Evolutionary conservation across 2,113 vertebrate genomes (phyloP).

Genomic region (Suncus etruscus): DNA sequence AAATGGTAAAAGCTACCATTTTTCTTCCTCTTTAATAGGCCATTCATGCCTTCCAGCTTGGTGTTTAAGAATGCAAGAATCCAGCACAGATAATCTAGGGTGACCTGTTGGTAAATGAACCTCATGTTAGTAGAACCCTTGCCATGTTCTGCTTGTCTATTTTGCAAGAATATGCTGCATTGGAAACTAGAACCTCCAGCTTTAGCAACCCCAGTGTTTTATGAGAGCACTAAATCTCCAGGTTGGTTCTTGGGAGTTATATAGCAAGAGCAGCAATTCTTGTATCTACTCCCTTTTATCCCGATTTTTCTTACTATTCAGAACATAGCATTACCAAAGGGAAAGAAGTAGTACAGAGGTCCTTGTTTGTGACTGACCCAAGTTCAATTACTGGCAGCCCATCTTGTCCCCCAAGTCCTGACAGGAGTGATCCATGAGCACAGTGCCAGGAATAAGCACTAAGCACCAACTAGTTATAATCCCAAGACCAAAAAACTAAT

Average conservation of each 20-base stretch:
- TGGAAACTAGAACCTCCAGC: neutral
- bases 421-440: too few species aligned
- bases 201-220: neutral
- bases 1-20: neutral
- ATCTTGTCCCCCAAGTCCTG: too few species aligned
- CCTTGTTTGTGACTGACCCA: too few species aligned
- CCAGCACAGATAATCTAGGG: neutral
- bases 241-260: neutral
- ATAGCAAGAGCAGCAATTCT: neutral
- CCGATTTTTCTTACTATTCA: neutral
- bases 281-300: neutral
- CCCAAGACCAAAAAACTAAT: too few species aligned
- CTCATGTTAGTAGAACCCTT: neutral
- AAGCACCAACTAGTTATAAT: too few species aligned
- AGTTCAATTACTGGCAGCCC: too few species aligned
- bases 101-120: neutral
- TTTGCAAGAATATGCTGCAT: neutral
- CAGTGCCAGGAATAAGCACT: too few species aligned
- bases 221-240: neutral
- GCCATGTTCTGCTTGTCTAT: neutral
- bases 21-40: neutral
- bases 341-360: too few species aligned
- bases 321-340: neutral
- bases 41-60: neutral
- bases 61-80: too few species aligned